Conservation (phyloP, 2,113 vertebrate species). For the Channa argus region DNA sequence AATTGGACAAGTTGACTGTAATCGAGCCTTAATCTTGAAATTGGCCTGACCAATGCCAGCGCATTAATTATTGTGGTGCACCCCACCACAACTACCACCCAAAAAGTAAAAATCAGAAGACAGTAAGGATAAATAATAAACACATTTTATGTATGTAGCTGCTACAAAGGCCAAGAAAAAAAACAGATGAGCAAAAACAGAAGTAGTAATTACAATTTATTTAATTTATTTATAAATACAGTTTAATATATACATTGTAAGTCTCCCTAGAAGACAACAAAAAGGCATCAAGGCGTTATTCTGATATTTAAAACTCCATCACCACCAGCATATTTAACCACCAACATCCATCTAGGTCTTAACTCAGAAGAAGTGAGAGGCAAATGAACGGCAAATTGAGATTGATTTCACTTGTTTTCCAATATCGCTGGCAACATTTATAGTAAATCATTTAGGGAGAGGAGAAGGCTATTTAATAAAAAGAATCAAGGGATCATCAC, state of each 20-base stretch:
- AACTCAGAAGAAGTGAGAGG: conserved; percentile 34
- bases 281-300: conserved; percentile 87
- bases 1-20: not conserved
- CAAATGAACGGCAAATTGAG: conserved; percentile 42
- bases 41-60: not conserved
- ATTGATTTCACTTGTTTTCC: conserved; percentile 19
- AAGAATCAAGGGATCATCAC: conserved; percentile 35
- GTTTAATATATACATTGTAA: conserved; percentile 80
- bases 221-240: conserved; percentile 85
- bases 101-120: too few relatives aligned
- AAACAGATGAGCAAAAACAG: not conserved
- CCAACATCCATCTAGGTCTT: conserved; percentile 57
- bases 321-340: conserved; percentile 49
- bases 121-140: too few relatives aligned
- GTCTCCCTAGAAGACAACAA: conserved; percentile 82
- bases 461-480: conserved; percentile 68
- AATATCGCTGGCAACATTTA: conserved; percentile 45
- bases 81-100: too few relatives aligned
- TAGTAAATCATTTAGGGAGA: conserved; percentile 41
- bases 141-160: not conserved
- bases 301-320: conserved; percentile 76
- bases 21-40: not conserved
- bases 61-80: not conserved
- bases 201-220: conserved; percentile 69
- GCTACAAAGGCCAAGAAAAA: not conserved